Percentiles rank a stretch among this genome's conserved stretches.
phyloP scores from a whole-genome alignment of 2,888 invertebrate genomes.

The Mechanitis messenoides region DNA sequence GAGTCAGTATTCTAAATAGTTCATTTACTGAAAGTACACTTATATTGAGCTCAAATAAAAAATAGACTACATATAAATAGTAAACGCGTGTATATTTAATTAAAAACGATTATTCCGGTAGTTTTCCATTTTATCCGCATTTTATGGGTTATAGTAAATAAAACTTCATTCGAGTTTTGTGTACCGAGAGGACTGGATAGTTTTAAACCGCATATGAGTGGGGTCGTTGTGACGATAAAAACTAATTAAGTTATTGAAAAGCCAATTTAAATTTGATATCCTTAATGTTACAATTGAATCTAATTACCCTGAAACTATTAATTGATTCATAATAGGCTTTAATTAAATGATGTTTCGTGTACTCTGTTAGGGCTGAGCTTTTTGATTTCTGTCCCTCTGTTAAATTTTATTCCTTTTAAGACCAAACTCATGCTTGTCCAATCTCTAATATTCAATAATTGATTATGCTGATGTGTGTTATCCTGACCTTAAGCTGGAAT shows the following conservation, averaged over 20 bases:
- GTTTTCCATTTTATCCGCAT: constrained; percentile 66
- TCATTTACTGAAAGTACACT: no score
- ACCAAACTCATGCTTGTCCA: no score
- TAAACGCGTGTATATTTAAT: constrained; percentile 51
- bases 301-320: constrained; percentile 24
- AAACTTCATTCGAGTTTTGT: constrained; percentile 49
- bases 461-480: no score
- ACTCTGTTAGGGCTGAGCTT: constrained; percentile 13
- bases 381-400: neutral
- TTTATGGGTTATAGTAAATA: constrained; percentile 64
- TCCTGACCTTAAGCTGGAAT: no score
- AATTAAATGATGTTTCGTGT: constrained; percentile 23
- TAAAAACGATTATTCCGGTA: constrained; percentile 64
- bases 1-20: no score
- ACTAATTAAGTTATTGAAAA: constrained; percentile 27
- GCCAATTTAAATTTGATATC: constrained; percentile 22
- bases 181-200: constrained; percentile 42
- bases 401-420: neutral
- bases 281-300: constrained; percentile 26
- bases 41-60: neutral
- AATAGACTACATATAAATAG: constrained; percentile 25
- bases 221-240: constrained; percentile 26
- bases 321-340: constrained; percentile 19
- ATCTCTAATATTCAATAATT: no score
- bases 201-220: constrained; percentile 31